Conservation (phyloP, 2,113 vertebrate species). For the Mirza zaza region DNA sequence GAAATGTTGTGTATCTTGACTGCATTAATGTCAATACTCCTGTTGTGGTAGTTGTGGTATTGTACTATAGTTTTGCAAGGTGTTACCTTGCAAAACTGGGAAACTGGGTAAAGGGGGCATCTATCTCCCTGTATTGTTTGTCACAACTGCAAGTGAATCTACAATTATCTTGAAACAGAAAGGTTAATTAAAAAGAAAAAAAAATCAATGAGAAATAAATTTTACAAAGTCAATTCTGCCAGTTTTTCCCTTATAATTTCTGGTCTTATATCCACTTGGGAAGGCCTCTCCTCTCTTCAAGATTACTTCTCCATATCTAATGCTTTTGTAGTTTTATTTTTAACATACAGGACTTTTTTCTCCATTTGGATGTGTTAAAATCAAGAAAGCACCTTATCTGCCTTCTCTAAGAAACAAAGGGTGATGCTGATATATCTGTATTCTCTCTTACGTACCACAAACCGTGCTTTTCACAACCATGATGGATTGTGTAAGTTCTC, state of each 20-base stretch:
- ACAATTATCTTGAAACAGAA: background rate
- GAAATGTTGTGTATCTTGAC: background rate
- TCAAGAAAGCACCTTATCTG: background rate
- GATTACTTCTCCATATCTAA: background rate
- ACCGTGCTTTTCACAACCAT: background rate
- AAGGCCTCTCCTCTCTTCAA: background rate
- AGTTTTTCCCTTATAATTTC: background rate
- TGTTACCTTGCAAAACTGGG: no score
- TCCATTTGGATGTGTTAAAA: background rate
- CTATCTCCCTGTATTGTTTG: background rate
- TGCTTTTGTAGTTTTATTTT: background rate
- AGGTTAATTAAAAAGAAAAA: background rate
- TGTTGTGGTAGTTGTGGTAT: background rate
- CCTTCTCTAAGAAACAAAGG: background rate
- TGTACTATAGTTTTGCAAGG: background rate
- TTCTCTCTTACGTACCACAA: background rate
- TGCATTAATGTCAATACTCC: background rate
- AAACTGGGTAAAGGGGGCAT: background rate
- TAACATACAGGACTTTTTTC: background rate
- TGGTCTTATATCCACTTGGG: background rate
- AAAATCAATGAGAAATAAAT: background rate
- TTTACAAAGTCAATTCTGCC: background rate
- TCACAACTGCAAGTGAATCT: background rate
- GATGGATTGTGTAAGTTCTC: background rate
- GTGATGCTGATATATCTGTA: rapidly evolving